These are phyloP conservation scores for Danio choprae DNA, from an alignment of 2,797 vertebrate genomes.

Conservation along the genomic window DNA sequence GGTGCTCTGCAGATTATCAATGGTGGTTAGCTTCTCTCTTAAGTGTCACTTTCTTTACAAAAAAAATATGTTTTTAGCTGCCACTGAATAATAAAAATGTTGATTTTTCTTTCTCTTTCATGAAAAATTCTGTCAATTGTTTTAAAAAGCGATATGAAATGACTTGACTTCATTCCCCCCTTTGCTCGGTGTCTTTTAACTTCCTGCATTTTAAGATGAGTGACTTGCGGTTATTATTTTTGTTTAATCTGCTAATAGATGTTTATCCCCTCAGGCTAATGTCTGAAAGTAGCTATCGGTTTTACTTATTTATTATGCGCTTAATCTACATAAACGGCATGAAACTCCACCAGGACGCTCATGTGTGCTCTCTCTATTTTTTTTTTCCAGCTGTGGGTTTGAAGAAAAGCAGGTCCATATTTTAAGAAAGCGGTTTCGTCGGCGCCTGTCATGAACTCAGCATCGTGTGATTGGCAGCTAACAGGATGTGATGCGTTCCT, in stretches of 20 bases:
- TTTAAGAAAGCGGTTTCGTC: constrained; percentile 6
- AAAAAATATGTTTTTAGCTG: constrained; percentile 56
- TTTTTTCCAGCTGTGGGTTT: constrained; percentile 68
- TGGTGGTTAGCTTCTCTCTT: constrained; percentile 48
- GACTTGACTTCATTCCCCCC: constrained; percentile 75
- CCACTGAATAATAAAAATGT: constrained; percentile 57
- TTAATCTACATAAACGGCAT: constrained; percentile 78
- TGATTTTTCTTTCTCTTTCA: constrained; percentile 53
- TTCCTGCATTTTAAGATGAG: constrained; percentile 74
- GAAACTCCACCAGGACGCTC: constrained; percentile 69
- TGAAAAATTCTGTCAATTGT: constrained; percentile 73
- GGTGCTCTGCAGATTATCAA: constrained; percentile 48
- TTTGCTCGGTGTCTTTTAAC: constrained; percentile 75
- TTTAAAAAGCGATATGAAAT: constrained; percentile 76
- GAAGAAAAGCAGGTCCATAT: constrained; percentile 24
- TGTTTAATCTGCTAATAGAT: constrained; percentile 81
- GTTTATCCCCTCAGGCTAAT: constrained; percentile 76
- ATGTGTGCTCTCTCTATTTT: constrained; percentile 60
- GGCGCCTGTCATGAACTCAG: constrained; percentile 43
- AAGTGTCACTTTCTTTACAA: constrained; percentile 53
- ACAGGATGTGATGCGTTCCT: constrained; percentile 32
- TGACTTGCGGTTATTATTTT: constrained; percentile 79
- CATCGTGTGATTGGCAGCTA: constrained; percentile 45
- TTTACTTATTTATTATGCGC: constrained; percentile 81
- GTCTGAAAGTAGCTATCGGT: constrained; percentile 73